A percentile compares a stretch with the other conserved stretches of the same genome.
phyloP scores from a whole-genome alignment of 2,113 vertebrate genomes.

The Charina bottae region DNA sequence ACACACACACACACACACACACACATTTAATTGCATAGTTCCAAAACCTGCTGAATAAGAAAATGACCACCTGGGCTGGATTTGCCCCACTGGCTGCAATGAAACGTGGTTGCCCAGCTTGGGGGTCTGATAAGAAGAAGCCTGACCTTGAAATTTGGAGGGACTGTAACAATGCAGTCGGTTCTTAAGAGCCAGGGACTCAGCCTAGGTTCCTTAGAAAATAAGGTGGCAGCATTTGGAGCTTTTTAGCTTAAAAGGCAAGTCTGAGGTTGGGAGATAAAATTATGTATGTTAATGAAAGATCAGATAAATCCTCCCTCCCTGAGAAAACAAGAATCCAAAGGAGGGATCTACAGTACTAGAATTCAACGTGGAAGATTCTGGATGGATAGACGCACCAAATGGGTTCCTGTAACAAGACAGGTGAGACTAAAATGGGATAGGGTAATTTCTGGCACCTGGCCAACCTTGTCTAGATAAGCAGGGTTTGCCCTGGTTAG shows the following conservation, averaged over 20 bases:
- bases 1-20: too few relatives aligned
- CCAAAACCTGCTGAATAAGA: not conserved
- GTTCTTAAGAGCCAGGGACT: not conserved
- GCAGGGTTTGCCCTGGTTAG: not conserved
- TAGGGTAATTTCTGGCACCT: not conserved
- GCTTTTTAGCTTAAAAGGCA: not conserved
- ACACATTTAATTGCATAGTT: not conserved
- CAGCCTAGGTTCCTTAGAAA: not conserved
- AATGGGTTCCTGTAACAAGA: not conserved
- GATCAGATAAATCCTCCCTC: not conserved
- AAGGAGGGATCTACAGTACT: not conserved
- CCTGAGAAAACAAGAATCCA: too few relatives aligned
- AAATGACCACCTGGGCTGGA: not conserved
- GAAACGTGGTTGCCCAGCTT: not conserved
- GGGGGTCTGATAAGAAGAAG: not conserved
- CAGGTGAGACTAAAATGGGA: not conserved
- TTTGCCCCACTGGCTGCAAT: not conserved
- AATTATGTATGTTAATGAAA: not conserved
- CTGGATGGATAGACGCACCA: not conserved
- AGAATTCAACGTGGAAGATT: not conserved
- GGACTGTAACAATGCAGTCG: not conserved
- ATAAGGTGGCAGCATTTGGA: not conserved
- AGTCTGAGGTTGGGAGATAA: not conserved
- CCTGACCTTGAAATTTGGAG: not conserved
- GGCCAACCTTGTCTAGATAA: not conserved